A percentile compares a stretch with the other conserved stretches of the same genome.
Evolutionary conservation across 2,888 invertebrate genomes (phyloP).

Genomic region (Macrosoma leucophasiata): DNA sequence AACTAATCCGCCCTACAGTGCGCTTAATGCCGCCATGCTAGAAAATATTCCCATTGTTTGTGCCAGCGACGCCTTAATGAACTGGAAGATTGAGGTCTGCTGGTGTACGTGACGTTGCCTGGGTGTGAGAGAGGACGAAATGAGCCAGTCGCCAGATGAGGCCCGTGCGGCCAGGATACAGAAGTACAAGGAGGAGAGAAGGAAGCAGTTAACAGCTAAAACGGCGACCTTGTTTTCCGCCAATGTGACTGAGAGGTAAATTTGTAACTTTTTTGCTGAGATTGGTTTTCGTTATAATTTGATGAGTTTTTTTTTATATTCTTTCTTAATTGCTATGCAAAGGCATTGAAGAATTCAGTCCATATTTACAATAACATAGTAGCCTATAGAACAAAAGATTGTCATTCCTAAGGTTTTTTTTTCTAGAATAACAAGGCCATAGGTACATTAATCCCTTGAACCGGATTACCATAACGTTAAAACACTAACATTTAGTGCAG

Average conservation of each 20-base stretch:
- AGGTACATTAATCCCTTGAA: too few species aligned
- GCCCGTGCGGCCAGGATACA: conserved; percentile 79
- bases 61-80: conserved; percentile 39
- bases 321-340: too few species aligned
- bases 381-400: too few species aligned
- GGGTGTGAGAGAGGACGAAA: conserved; percentile 36
- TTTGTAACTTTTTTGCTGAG: neutral
- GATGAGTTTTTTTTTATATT: conserved; percentile 23
- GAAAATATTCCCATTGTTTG: conserved; percentile 43
- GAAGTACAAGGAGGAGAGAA: conserved; percentile 83
- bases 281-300: conserved; percentile 10
- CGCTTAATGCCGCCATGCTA: conserved; percentile 68
- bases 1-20: conserved; percentile 61
- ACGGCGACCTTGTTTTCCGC: conserved; percentile 78
- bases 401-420: too few species aligned
- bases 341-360: too few species aligned
- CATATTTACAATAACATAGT: too few species aligned
- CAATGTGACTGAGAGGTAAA: conserved; percentile 74
- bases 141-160: conserved; percentile 65
- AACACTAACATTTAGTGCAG: too few species aligned
- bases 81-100: conserved; percentile 37
- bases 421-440: too few species aligned
- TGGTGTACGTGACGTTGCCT: conserved; percentile 55
- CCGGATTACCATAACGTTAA: too few species aligned
- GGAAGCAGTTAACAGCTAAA: conserved; percentile 80